Base-by-base conservation (phyloP, 2,797 vertebrate species). In the Synanceia verrucosa region DNA sequence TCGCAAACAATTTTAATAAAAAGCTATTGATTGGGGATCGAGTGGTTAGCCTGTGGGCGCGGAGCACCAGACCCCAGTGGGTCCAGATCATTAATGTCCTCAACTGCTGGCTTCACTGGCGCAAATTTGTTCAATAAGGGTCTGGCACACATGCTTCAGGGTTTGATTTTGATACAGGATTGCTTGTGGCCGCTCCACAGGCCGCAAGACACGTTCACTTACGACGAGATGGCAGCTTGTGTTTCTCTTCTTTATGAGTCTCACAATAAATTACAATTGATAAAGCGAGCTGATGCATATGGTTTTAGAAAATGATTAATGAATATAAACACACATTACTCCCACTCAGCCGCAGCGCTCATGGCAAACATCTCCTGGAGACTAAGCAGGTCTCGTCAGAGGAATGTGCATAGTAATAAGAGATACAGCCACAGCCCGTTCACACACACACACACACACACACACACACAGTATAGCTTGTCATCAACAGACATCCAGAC, bases 1-100 rank as follows among this genome's bases (percentile, higher is more conserved):
- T 91, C 78, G 88, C 92, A 92, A 94, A 94, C 92, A 93, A 94
- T 95, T 95, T 95, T 95, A 95, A 95, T 95, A 95, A 95, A 95
- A 95, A 94, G 92, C 85, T 92, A 95, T 95, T 85, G 95, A 95
- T 94, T 86, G 87, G 78, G 78, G 83, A 94, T 94, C 75, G 93
- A 94, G 92, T 82, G 79, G 78, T 80, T 81, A 82, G 91, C 91
- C 93, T 86, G 91, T 83, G 76, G 92, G 92, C 82, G 80, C 81
- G 14, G 88, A 88, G 89, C 89, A 81, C 76, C 83, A 87, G 90
- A 93, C 90, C 92, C 90, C 87, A 86, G 87, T 87, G 89, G 87
- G 89, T 90, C 90, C 88, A 81, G 88, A 95, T 95, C 94, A 93
- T 95, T 95, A 95, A 91, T 87, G 89, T 89, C 90, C 91, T 92